These are phyloP conservation scores for Drosophila punjabiensis DNA, from an alignment of 1,140 invertebrate species.

Conservation along the genomic window DNA sequence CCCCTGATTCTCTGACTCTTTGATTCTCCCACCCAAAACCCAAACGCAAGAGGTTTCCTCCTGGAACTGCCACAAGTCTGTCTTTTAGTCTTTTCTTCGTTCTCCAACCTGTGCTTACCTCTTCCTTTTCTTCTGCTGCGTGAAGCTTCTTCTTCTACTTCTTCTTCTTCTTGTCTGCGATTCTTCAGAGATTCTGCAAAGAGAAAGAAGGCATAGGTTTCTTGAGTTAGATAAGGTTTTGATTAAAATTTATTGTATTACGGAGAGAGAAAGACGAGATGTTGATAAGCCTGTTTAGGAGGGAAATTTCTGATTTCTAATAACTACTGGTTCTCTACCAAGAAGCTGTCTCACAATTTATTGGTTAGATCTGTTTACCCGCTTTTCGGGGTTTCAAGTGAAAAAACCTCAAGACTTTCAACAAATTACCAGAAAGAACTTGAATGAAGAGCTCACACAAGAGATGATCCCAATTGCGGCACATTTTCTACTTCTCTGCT, in stretches of 20 bases:
- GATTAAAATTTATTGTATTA: constrained; percentile 34
- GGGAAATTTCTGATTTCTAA: not conserved
- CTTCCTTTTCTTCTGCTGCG: constrained; percentile 8
- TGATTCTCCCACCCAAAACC: constrained; percentile 29
- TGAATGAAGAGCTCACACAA: constrained; percentile 34
- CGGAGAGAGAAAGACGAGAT: not conserved
- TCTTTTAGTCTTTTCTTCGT: constrained; percentile 4
- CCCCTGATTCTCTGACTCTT: not conserved
- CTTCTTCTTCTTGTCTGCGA: constrained; percentile 3
- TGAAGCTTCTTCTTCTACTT: constrained; percentile 14
- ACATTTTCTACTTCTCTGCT: constrained; percentile 17
- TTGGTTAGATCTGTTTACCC: constrained; percentile 24
- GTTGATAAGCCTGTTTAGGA: not conserved
- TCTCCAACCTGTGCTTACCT: constrained; percentile 21
- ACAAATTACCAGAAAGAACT: constrained; percentile 29
- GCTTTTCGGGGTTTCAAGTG: constrained; percentile 1
- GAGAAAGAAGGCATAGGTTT: constrained; percentile 16
- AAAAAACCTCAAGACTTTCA: constrained; percentile 22
- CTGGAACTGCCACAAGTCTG: constrained; percentile 9
- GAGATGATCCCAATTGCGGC: constrained; percentile 38
- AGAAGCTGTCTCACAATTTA: constrained; percentile 3
- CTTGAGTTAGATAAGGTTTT: constrained; percentile 31
- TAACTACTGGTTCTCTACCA: not conserved
- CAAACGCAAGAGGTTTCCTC: constrained; percentile 16
- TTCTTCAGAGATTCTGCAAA: constrained; percentile 30